Evolutionary conservation across 2,888 invertebrate genomes (phyloP).

Genomic region (Seira sanloemensis): DNA sequence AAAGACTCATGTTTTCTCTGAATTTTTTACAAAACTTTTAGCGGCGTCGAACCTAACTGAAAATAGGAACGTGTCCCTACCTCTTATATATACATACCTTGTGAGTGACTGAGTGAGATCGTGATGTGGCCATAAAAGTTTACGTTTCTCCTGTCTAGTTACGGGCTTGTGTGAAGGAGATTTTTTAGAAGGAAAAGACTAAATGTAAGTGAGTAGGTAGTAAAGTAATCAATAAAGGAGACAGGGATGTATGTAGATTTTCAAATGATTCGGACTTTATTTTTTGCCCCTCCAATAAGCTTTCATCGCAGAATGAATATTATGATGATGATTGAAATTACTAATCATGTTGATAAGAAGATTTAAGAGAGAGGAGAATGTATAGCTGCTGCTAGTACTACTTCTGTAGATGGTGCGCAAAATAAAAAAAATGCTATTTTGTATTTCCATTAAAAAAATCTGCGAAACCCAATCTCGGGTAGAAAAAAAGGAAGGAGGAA

Average conservation of each 20-base stretch:
- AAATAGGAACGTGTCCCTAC: no score
- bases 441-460: background rate
- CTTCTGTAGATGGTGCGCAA: no score
- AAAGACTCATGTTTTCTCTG: slow-evolving; percentile 45
- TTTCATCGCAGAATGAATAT: background rate
- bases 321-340: background rate
- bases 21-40: no score
- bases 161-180: slow-evolving; percentile 1
- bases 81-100: no score
- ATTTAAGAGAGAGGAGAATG: no score
- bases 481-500: background rate
- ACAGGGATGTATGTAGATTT: slow-evolving; percentile 47
- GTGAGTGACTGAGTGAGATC: slow-evolving; percentile 20
- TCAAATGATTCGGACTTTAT: background rate
- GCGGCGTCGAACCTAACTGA: no score
- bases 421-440: background rate
- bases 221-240: slow-evolving; percentile 54
- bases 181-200: slow-evolving; percentile 28
- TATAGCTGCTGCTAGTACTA: no score
- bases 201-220: background rate
- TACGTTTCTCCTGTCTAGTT: slow-evolving; percentile 39
- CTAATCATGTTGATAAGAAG: background rate
- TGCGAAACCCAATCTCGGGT: background rate
- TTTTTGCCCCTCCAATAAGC: background rate
- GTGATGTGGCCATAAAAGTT: slow-evolving; percentile 61